Base-by-base conservation (phyloP, 2,113 vertebrate genomes). In the Climacteris rufus region DNA sequence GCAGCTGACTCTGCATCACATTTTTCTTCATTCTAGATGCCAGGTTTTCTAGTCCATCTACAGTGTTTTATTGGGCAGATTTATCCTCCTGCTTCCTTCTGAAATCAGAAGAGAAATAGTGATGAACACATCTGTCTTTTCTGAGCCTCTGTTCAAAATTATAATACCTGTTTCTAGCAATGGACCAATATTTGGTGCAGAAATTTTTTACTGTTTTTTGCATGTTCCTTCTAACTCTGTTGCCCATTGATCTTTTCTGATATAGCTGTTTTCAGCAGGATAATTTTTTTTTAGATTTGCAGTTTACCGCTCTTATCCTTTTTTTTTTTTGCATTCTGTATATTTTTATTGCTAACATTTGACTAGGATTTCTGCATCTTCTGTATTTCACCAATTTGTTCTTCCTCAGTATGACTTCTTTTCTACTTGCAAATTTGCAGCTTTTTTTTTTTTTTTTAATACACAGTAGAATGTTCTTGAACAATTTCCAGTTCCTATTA, bases 401-500 rank as follows among this genome's bases (percentile, higher is more conserved):
- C 78, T 79, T 79, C 40, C 74, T 11, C 70, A 83, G 87, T 57
- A 53, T 53, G 78, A 85, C 28, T 75, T 93, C 30, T 71, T 60
- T 78, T 82, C 60, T 64, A 63, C 77, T 94, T 75, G 64, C 27
- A 60, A 66, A 81, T 71, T 52, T 71, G 44, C 7, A 0, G 85
- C 11, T 28, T 42, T 40, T 52, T 88, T 70, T 25, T 57, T 42
- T 63, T 65, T 70, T 50, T 71, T 37, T 4, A 22, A 76, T 77
- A 79, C 20, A 8, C 87, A 16, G n/a, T 85, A 92, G 78, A 94
- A 95, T 93, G 95, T 96, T 95, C 95, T 97, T 96, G 96, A 96
- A 88, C 15, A 77, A 88, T 90, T 96, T 95, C 95, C 96, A 97
- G 71, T 90, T 96, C 92, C 82, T 96, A 77, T 96, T 97, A 97